These are phyloP conservation scores for Cerastis rubricosa DNA, from an alignment of 2,888 invertebrate species.

Conservation along the genomic window DNA sequence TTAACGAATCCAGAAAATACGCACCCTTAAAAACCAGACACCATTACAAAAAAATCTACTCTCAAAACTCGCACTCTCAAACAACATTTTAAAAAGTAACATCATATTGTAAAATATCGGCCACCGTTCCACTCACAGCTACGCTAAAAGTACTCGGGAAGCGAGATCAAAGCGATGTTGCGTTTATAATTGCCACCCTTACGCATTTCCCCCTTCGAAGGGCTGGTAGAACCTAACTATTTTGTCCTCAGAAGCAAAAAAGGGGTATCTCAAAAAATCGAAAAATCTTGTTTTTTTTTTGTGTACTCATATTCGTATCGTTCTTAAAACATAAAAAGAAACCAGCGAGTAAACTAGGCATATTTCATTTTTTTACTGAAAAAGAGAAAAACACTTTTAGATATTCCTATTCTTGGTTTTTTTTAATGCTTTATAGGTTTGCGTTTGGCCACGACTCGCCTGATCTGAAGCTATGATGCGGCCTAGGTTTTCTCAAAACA, in stretches of 20 bases:
- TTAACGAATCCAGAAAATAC: neutral
- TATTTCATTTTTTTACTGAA: neutral
- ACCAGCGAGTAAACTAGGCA: neutral
- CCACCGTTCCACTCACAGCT: conserved; percentile 60
- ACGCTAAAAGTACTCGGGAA: conserved; percentile 66
- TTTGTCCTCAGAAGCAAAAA: neutral
- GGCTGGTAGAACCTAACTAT: conserved; percentile 34
- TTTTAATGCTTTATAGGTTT: no score
- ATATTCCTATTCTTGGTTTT: no score
- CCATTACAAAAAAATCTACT: neutral
- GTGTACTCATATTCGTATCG: neutral
- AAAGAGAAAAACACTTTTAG: neutral
- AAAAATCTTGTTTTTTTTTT: neutral
- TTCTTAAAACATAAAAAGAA: neutral
- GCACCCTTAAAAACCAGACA: neutral
- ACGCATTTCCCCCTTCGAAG: conserved; percentile 65
- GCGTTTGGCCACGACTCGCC: no score
- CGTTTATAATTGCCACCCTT: conserved; percentile 82
- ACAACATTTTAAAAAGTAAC: conserved; percentile 36
- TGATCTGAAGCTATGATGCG: no score
- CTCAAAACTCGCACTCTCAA: conserved; percentile 13
- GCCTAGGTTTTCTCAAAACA: neutral
- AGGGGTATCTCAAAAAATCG: neutral
- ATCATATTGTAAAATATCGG: conserved; percentile 54
- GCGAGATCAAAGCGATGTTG: conserved; percentile 78